phyloP scores from a whole-genome alignment of 2,797 vertebrate genomes.

The Sparus aurata region DNA sequence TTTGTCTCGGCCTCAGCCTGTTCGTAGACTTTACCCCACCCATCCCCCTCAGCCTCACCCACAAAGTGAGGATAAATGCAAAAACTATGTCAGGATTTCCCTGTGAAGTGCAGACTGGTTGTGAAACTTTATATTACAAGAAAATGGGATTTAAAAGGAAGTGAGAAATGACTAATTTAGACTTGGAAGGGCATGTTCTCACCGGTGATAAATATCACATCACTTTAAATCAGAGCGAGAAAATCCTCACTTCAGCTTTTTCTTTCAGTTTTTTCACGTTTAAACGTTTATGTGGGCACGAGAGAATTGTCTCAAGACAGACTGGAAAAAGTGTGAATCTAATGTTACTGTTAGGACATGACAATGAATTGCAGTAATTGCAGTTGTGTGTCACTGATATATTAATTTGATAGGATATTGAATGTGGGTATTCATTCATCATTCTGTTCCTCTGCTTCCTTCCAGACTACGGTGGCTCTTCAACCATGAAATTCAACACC shows the following conservation, averaged over 20 bases:
- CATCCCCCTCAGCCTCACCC: no score
- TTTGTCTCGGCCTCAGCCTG: neutral
- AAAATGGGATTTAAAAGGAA: neutral
- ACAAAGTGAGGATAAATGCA: no score
- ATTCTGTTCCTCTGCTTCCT: slow-evolving; percentile 32
- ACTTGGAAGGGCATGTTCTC: neutral
- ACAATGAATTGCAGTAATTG: neutral
- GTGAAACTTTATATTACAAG: neutral
- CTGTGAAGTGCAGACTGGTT: neutral
- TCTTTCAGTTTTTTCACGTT: neutral
- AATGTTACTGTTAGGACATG: neutral
- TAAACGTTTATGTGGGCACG: neutral
- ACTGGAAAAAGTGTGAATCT: neutral
- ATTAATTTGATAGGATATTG: no score
- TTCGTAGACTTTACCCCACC: no score
- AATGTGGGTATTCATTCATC: slow-evolving; percentile 8
- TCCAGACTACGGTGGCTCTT: slow-evolving; percentile 80
- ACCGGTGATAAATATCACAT: neutral
- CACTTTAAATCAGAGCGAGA: neutral
- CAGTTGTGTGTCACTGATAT: neutral
- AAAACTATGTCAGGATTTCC: no score
- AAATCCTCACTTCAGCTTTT: neutral
- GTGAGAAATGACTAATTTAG: neutral
- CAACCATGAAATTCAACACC: slow-evolving; percentile 80
- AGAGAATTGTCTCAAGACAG: no score